Evolutionary conservation across 2,113 vertebrate genomes (phyloP), one percentile per base, ranked within the genome.

Genomic region (Ctenomys sociabilis): DNA sequence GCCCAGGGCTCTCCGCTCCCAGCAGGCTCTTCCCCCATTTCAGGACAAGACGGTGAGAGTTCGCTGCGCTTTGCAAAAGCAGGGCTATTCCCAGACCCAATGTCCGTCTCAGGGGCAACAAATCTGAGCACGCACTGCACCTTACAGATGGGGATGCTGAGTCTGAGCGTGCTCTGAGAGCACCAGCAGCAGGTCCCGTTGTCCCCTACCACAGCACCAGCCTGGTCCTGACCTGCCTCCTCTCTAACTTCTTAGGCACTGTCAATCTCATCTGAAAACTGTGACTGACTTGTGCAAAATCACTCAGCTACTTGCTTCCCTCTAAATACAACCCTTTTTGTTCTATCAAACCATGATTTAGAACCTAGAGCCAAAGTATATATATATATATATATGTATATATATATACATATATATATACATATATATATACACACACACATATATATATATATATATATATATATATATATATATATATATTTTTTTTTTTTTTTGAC

Each of bases 341-440:
- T 75, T 43, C 57, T 88, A 45, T 52, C n/a, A 85, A 72, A 72
- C 35, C 63, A 14, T 3, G 37, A 17, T 59, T 68, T 81, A 52
- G 88, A 80, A 85, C 85, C 40, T 26, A 91, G n/a, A 83, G 59
- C 40, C n/a, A n/a, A n/a, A 75, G 30, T 37, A 45, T 52, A 73
- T 64, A 61, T 11, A 63, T 49, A 49, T 49, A 49, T 49, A 49
- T 49, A 49, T 49, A 49, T 11, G 12, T 49, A 49, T 49, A 49
- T 49, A 49, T 49, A 49, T 49, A 49, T 49, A 49, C 11, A 49
- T 49, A 49, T 49, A 49, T 49, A 49, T 49, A 49, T 49, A 49
- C 11, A 49, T 49, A 49, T 49, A 49, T 49, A 8, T 6, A 49
- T 70, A n/a, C n/a, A n/a, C n/a, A n/a, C n/a, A n/a, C n/a, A n/a